These are phyloP conservation scores for Arctia plantaginis DNA, from an alignment of 2,888 invertebrate species.

Conservation along the genomic window DNA sequence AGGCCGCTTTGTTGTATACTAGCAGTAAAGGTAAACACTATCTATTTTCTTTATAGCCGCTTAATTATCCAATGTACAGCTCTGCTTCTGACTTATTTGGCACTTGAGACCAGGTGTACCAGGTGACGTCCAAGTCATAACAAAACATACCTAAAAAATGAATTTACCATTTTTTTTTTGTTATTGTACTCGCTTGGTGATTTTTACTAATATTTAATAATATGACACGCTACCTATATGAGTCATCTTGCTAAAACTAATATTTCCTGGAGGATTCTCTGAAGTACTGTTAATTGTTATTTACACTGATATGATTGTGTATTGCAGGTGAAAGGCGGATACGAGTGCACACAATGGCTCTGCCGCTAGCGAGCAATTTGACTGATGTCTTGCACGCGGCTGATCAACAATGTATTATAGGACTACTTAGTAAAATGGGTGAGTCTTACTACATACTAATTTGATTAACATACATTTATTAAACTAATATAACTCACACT, in stretches of 20 bases:
- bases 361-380: constrained; percentile 95
- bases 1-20: constrained; percentile 98
- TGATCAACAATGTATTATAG: constrained; percentile 97
- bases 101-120: too few relatives aligned
- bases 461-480: too few relatives aligned
- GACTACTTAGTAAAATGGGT: constrained; percentile 98
- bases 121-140: too few relatives aligned
- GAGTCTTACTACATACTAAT: constrained; percentile 52
- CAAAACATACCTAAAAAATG: too few relatives aligned
- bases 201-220: too few relatives aligned
- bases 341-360: constrained; percentile 98
- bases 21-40: constrained; percentile 84
- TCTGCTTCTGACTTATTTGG: too few relatives aligned
- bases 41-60: background rate
- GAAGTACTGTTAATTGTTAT: background rate
- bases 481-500: too few relatives aligned
- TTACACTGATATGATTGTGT: background rate
- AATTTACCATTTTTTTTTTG: too few relatives aligned
- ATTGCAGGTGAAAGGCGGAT: constrained; percentile 96
- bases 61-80: too few relatives aligned
- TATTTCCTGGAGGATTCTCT: background rate
- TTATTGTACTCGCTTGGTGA: background rate
- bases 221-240: too few relatives aligned
- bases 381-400: constrained; percentile 95
- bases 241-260: background rate